Evolutionary conservation across 2,797 vertebrate genomes (phyloP), one percentile per base, ranked within the genome.

Genomic region (Diglossa cyanea): DNA sequence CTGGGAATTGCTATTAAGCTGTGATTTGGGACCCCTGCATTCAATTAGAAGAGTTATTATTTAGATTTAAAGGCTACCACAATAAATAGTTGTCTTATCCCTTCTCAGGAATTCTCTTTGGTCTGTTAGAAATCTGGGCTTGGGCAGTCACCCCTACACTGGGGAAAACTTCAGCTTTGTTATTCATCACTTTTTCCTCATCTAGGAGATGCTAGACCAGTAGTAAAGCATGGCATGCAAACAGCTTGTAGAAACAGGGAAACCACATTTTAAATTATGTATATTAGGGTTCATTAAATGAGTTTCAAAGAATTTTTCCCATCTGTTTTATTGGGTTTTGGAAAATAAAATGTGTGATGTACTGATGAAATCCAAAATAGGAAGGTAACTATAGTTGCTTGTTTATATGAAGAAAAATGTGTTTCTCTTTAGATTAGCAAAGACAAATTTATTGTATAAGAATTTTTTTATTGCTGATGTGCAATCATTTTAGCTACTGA

Each of bases 231-330:
- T 93, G 80, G 74, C 88, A 86, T 90, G 94, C 79, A 67, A 92
- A 86, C 54, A 91, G 57, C 88, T 87, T 85, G 79, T 94, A 91
- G 68, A 80, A 81, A 68, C 25, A 65, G 57, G n/a, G 61, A 93
- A 86, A 86, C 65, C 70, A 81, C 82, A 90, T 65, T 67, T 81
- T 54, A 88, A 86, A 81, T 95, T 77, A 91, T 62, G 76, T 55
- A 55, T 87, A 84, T 95, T 78, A 89, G 65, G 20, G 35, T 55
- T 94, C 47, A 33, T 67, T 93, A 88, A 92, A 91, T 53, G 84
- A 94, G 47, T 93, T 90, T 60, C 17, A 53, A 87, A 60, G 28
- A 89, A 47, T 89, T 94, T 85, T 95, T 81, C 65, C 82, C 70
- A 53, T 81, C 76, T 2, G 0, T 88, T 93, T 91, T 90, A 90